Base-by-base conservation (phyloP, 2,797 vertebrate species). In the Ammospiza maritima region DNA sequence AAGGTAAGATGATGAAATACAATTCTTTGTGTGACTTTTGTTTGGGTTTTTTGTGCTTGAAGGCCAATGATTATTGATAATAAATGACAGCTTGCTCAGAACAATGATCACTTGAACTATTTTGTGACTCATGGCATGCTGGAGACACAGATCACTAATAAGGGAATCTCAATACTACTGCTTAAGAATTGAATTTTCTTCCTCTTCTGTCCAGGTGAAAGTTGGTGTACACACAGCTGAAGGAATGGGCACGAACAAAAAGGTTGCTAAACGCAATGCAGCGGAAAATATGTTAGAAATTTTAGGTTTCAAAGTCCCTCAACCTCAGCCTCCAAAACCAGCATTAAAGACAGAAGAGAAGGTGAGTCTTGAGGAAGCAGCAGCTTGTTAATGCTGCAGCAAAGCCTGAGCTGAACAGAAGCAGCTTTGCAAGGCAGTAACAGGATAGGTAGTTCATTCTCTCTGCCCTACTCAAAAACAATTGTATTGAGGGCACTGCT, bases 241-340 rank as follows among this genome's bases (percentile, higher is more conserved):
- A 97, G 99, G 99, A 69, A 98, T 99, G 96, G 99, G 99, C 88
- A 99, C 99, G 0, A 99, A 99, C 95, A 99, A 99, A 97, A 99
- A 99, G 95, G 99, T 99, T 94, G 99, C 99, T 90, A 99, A 99
- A 94, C 98, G 99, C 91, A 99, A 99, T 9, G 99, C 99, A 81
- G 99, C 99, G 15, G 99, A 99, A 98, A 99, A 99, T 96, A 99
- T 99, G 99, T 97, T 99, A 98, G 99, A 99, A 95, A 97, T 99
- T 89, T 97, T 99, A 94, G 99, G 99, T 91, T 99, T 99, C 96
- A 99, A 99, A 98, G 98, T 99, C 97, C 99, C 99, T 94, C 99
- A 99, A 96, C 98, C 99, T 76, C 99, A 99, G 89, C 99, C 98
- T 95, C 98, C 99, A 70, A 99, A 99, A 96, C 99, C 99, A 75